Base-by-base conservation (phyloP, 1,140 invertebrate genomes). In the Drosophila nigrodunni region DNA sequence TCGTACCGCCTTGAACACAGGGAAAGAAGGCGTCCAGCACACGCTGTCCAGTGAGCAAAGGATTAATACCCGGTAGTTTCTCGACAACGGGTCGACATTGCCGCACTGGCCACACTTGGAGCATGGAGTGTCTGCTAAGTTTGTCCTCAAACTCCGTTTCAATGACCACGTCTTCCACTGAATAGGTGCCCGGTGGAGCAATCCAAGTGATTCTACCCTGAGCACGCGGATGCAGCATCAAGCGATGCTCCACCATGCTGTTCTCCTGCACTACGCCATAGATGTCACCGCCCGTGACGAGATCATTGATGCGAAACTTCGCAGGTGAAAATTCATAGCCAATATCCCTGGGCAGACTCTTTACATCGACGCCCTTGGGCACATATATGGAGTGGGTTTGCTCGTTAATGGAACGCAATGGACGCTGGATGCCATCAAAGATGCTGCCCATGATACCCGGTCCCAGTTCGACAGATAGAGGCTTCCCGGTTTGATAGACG, bases 81-180 rank as follows among this genome's bases (percentile, higher is more conserved):
- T 99, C 99, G 46, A 96, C 96, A 5, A 97, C 96, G 25, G 99
- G 99, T 59, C 99, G 94, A 64, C 98, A 96, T 92, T 98, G 97
- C 92, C 99, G 96, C 62, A 99, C 99, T 13, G 99, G 99, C 96
- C 96, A 97, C 55, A 98, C 96, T 94, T 99, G 98, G 82, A 99
- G 94, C 97, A 99, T 98, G 39, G 95, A 96, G 93, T 96, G 98
- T 88, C 97, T 95, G 6, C 95, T 95, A 74, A 95, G 95, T 91
- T 98, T 95, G n/a, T 98, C 98, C 92, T 99, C 97, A 93, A 99
- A 99, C 93, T 99, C 99, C 2, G 98, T 98, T 93, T 99, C 98
- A 70, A 99, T 92, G 25, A 99, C 95, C n/a, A 97, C 92, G 92
- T 99, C 98, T 95, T 98, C 96, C 52, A 99, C 96, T 70, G 95